Evolutionary conservation across 1,140 invertebrate species (phyloP), one percentile per base, ranked within the genome.

Genomic region (Zaprionus gabonicus): DNA sequence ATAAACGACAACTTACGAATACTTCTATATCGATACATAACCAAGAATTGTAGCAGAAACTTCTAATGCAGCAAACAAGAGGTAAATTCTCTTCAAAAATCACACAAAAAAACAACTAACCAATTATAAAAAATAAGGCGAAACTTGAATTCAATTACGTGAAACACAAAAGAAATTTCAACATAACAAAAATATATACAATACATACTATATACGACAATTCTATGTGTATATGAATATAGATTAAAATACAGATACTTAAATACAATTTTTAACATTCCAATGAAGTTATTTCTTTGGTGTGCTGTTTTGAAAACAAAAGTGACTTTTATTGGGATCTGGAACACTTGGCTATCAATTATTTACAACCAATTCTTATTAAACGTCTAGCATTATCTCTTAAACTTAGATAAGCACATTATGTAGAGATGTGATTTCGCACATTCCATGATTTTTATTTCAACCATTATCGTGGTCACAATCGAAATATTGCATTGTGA

Each of bases 261-360:
- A 81, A 91, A 91, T 91, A 91, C 81, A 87, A 90, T 91, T 91
- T 91, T 91, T 82, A 85, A 82, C 88, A 91, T 91, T 91, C 88
- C 83, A 91, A 82, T 91, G 88, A 87, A 88, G 76, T 68, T 91
- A 87, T 87, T 87, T 90, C 82, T 86, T 91, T 85, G 86, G 87
- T 86, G 88, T 91, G 88, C 79, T 78, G 88, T 91, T 91, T 91
- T 81, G 80, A 90, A 91, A 88, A 91, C 66, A 72, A 80, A 71
- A 28, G 15, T 5, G 9, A 7, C 7, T 79, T 79, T 76, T 62
- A 56, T 70, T 25, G 51, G 4, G 13, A 17, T 23, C 38, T 7
- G 15, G 34, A 2, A 38, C 17, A 5, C 15, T 23, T 1, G 36
- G 41, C 13, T 17, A 15, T 23, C 13, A 3, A 23, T 27, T 20